Percentiles rank a stretch among this genome's conserved stretches.
These are phyloP conservation scores for Cantharis rustica DNA, from an alignment of 2,888 invertebrate genomes.

Conservation along the genomic window DNA sequence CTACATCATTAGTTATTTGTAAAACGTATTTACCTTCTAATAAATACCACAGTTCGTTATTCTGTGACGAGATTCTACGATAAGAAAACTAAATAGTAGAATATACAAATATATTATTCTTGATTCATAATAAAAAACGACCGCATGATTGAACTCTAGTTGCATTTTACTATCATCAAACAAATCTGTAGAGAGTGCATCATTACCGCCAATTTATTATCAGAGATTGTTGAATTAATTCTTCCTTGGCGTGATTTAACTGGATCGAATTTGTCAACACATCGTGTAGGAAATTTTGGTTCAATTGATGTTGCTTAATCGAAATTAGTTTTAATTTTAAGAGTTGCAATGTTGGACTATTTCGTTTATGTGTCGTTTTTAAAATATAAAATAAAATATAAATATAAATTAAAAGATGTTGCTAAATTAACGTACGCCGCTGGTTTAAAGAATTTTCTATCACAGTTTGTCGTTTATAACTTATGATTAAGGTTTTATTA, in stretches of 20 bases:
- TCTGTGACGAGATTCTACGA: neutral
- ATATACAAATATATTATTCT: neutral
- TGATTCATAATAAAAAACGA: neutral
- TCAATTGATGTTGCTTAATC: neutral
- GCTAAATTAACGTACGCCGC: constrained; percentile 26
- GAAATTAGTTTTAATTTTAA: neutral
- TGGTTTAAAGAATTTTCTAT: constrained; percentile 32
- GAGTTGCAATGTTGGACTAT: neutral
- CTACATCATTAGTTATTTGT: neutral
- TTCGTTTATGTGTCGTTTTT: neutral
- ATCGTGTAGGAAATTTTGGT: neutral
- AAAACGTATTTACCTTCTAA: neutral
- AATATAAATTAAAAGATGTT: neutral
- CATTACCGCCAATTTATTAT: neutral
- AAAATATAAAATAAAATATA: no score
- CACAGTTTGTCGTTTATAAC: constrained; percentile 42
- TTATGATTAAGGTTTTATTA: constrained; percentile 50
- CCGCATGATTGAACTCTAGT: neutral
- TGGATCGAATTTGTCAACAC: neutral
- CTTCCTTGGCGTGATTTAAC: neutral
- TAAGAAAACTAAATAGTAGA: neutral
- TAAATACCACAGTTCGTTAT: neutral
- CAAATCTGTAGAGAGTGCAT: neutral
- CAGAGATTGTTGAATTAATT: neutral
- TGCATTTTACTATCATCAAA: neutral